Conservation (phyloP, 1,140 invertebrate species). For the Pachyrhynchus sulphureomaculatus region DNA sequence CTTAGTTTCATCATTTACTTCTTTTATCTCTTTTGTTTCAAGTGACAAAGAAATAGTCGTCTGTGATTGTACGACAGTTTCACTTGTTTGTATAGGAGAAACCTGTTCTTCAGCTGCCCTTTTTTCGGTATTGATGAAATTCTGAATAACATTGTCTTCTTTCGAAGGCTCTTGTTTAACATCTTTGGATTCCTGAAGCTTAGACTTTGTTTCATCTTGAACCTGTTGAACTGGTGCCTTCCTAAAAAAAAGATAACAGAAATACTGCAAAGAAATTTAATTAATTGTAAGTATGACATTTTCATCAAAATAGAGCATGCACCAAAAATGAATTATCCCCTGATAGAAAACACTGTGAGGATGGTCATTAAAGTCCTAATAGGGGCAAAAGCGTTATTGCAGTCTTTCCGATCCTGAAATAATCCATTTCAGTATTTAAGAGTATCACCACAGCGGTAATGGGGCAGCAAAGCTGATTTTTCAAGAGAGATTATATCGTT, state of each 20-base stretch:
- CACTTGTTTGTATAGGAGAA: too few species aligned
- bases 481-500: too few species aligned
- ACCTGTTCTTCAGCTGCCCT: constrained; percentile 8
- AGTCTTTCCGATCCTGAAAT: too few species aligned
- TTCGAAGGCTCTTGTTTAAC: neutral
- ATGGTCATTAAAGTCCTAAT: too few species aligned
- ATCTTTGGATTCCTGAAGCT: neutral
- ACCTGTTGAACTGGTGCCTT: neutral
- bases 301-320: too few species aligned
- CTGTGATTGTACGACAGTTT: neutral
- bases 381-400: too few species aligned
- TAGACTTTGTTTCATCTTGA: neutral
- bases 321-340: too few species aligned
- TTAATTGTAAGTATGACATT: too few species aligned
- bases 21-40: neutral
- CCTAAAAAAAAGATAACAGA: neutral
- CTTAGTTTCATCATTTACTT: neutral
- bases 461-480: too few species aligned
- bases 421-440: too few species aligned
- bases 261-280: neutral
- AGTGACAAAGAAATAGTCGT: neutral
- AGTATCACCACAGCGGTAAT: too few species aligned
- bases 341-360: too few species aligned
- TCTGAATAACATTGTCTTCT: constrained; percentile 14
- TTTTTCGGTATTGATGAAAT: constrained; percentile 21